phyloP scores from a whole-genome alignment of 2,797 vertebrate genomes.

The Myotis myotis region DNA sequence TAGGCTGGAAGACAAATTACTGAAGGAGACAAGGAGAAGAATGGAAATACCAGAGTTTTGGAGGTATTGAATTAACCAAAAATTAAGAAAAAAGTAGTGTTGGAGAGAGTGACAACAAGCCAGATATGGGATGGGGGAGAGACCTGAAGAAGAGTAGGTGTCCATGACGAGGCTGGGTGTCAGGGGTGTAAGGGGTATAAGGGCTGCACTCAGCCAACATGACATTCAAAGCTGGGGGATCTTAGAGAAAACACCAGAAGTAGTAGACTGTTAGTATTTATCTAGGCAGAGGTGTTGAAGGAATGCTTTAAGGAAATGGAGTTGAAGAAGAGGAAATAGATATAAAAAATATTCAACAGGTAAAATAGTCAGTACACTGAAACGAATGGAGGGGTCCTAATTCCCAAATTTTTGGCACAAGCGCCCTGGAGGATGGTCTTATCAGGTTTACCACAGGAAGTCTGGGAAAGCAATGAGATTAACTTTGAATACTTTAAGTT shows the following conservation, averaged over 20 bases:
- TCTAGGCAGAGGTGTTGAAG: neutral
- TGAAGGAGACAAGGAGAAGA: neutral
- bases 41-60: neutral
- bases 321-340: neutral
- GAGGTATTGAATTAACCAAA: conserved; percentile 28
- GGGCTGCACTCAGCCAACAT: neutral
- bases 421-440: neutral
- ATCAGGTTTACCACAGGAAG: neutral
- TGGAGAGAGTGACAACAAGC: neutral
- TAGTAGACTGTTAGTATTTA: neutral
- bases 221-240: neutral
- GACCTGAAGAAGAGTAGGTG: neutral
- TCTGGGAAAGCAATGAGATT: neutral
- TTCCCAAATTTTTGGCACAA: neutral
- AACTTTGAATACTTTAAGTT: conserved; percentile 20
- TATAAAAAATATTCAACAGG: neutral
- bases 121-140: neutral
- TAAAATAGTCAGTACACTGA: neutral
- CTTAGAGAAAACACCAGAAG: neutral
- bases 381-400: neutral
- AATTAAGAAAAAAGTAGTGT: neutral
- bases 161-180: neutral
- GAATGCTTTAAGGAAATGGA: neutral
- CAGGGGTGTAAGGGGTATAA: too few species aligned
- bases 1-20: neutral